phyloP scores from a whole-genome alignment of 2,113 vertebrate genomes.

The Chaetura pelagica region DNA sequence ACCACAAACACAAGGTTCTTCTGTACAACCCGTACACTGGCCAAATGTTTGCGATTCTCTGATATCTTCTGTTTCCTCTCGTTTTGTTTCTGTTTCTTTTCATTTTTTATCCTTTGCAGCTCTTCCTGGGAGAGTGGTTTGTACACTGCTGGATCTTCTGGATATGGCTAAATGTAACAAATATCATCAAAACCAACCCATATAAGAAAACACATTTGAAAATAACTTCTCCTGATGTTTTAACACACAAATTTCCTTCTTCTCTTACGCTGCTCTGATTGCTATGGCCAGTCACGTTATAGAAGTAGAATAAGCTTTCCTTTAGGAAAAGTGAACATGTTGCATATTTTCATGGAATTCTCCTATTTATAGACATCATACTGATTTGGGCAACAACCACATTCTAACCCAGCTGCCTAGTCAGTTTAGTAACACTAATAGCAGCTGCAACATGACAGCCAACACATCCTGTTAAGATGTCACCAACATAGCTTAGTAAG shows the following conservation, averaged over 20 bases:
- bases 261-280: background rate
- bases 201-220: background rate
- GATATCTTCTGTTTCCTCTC: constrained; percentile 99
- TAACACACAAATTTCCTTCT: background rate
- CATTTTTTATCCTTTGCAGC: constrained; percentile 99
- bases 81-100: constrained; percentile 99
- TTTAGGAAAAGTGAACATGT: background rate
- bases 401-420: background rate
- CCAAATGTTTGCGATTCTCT: constrained; percentile 98
- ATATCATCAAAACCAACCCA: background rate
- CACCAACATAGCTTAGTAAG: background rate
- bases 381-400: background rate
- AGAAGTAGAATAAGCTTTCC: background rate
- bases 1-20: constrained; percentile 99
- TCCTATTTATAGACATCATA: background rate
- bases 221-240: background rate
- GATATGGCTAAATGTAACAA: constrained; percentile 88
- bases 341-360: background rate
- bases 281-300: background rate
- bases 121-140: constrained; percentile 99
- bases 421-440: background rate
- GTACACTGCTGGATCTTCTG: constrained; percentile 98
- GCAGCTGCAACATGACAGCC: background rate
- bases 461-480: background rate
- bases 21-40: constrained; percentile 97